Conservation (phyloP, 92 coral and sea anemone genomes). For the Epizoanthus fatuus region DNA sequence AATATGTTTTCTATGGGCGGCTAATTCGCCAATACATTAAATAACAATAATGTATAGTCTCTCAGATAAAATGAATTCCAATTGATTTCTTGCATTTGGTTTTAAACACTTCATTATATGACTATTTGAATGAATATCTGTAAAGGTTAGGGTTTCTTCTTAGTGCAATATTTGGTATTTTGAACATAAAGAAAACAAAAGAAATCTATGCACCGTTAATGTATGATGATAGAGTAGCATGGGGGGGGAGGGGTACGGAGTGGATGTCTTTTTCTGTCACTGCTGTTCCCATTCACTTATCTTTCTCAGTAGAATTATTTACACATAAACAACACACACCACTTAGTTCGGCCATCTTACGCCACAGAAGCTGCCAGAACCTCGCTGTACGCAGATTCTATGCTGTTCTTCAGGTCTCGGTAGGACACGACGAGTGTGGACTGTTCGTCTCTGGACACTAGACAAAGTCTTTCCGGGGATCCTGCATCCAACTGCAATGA, state of each 20-base stretch:
- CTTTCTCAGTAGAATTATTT: slow-evolving; percentile 20
- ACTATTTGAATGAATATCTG: too few relatives aligned
- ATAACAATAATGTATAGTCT: neutral
- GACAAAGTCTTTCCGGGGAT: slow-evolving; percentile 91
- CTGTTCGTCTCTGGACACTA: slow-evolving; percentile 97
- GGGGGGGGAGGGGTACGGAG: slow-evolving; percentile 7
- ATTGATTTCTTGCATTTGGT: neutral
- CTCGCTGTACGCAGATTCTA: slow-evolving; percentile 94
- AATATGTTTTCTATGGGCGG: neutral
- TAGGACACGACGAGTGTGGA: slow-evolving; percentile 94
- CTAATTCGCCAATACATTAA: neutral
- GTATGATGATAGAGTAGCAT: neutral
- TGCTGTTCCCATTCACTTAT: neutral
- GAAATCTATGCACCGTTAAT: neutral
- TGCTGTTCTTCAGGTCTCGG: slow-evolving; percentile 92
- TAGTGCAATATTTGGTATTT: too few relatives aligned
- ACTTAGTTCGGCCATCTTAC: slow-evolving; percentile 19
- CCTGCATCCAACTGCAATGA: slow-evolving; percentile 95
- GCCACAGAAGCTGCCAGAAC: slow-evolving; percentile 80
- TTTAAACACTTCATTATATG: neutral
- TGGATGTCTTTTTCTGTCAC: neutral
- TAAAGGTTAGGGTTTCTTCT: too few relatives aligned
- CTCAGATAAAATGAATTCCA: neutral
- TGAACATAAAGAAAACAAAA: too few relatives aligned
- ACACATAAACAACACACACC: slow-evolving; percentile 10